Base-by-base conservation (phyloP, 2,888 invertebrate species). In the Thymelicus acteon region DNA sequence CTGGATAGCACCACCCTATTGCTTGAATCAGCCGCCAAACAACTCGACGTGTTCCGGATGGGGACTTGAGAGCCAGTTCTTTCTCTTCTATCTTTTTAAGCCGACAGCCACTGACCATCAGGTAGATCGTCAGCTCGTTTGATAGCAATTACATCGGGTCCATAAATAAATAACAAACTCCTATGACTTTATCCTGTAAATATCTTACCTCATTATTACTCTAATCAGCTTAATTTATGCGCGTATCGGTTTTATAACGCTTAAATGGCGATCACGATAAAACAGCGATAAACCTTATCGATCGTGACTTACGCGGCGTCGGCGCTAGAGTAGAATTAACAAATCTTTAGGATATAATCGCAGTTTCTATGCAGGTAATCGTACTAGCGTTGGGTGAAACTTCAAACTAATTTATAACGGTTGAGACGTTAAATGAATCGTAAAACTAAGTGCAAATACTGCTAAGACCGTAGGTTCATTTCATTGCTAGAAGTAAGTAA, bases 341-440 rank as follows among this genome's bases (percentile, higher is more conserved):
- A 90, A 88, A 89, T 90, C 86, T 88, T 85, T 83, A 82, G 86
- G 83, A 64, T 71, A 85, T 90, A 88, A 89, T 89, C 88, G 86
- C 86, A 84, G 84, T 84, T 85, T 85, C 83, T 85, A 84, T 82
- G 79, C 80, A 78, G 83, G 82, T 86, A 88, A 44, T 44, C 44
- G 44, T 44, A 44, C 82, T 82, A 82, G 81, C 80, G 79, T 79
- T 78, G 79, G 76, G 77, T 77, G 75, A 76, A 83, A 83, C 86
- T 54, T 83, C 86, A 85, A 87, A 86, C 85, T 85, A 89, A 89
- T 90, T 88, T 52, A 52, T 52, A 84, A 74, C 81, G 75, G 82
- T 31, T 52, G 15, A 52, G 19, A 15, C 81, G 81, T 85, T 86
- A 87, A 86, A 39, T 48, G 40, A 49, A 44, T 24, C 47, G 44